Base-by-base conservation (phyloP, 2,888 invertebrate genomes). In the Pyrochroa serraticornis region DNA sequence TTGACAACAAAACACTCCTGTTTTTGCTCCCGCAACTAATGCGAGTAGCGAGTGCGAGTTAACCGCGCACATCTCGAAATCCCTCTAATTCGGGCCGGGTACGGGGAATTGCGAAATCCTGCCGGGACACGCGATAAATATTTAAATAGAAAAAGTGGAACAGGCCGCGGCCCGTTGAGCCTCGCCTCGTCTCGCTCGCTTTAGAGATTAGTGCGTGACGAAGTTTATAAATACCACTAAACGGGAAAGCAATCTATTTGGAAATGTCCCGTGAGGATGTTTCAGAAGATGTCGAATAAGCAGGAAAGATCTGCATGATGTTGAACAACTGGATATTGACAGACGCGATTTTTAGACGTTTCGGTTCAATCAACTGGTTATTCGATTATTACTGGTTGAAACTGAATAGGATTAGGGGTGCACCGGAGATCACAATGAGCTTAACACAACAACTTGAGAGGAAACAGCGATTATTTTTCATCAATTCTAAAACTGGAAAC, bases 41-140 rank as follows among this genome's bases (percentile, higher is more conserved):
- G 68, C 58, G 52, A 49, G 64, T 57, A 66, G 65, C 65, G 68
- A 64, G 66, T 64, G 66, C 22, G 22, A 22, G 22, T n/a, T 22
- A 22, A 22, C 22, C 22, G 22, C 22, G 60, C 60, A 60, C 62
- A 62, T 66, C 63, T 64, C 63, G 53, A 58, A 58, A 67, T 64
- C 56, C 61, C 62, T 59, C 60, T 67, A 67, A 67, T 67, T 68
- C 65, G 66, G 58, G 62, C 58, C 10, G 65, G 64, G 67, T 60
- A 58, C 65, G 64, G 50, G 56, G 60, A 57, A 63, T 51, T 61
- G 59, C 60, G 52, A 62, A 60, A 61, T 64, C 53, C 62, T 50
- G 60, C 58, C 64, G 63, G 60, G 62, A 67, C 68, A 68, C 54
- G 66, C 67, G 67, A 67, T 68, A 67, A 68, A 70, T 70, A 69